Evolutionary conservation across 2,888 invertebrate species (phyloP).

Genomic region (Rambutsinella grinnellia): DNA sequence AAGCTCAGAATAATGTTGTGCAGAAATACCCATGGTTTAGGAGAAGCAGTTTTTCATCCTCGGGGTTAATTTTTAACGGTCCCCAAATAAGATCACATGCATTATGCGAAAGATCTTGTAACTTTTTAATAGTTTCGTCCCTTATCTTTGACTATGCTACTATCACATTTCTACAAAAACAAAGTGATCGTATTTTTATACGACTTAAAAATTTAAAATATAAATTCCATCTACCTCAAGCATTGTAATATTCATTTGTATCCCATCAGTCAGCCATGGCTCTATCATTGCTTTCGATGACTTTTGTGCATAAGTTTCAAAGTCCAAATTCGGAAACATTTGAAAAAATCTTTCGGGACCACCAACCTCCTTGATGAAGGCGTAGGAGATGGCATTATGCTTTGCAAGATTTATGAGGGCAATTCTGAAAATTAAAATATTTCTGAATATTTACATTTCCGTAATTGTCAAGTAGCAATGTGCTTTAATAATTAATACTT

Average conservation of each 20-base stretch:
- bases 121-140: neutral
- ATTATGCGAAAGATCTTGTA: too few species aligned
- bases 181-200: too few species aligned
- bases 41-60: neutral
- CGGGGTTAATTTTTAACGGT: too few species aligned
- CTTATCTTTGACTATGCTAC: slow-evolving; percentile 1
- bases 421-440: slow-evolving; percentile 17
- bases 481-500: too few species aligned
- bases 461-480: too few species aligned
- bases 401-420: slow-evolving; percentile 34
- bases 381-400: slow-evolving; percentile 35
- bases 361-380: slow-evolving; percentile 20
- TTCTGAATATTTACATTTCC: too few species aligned
- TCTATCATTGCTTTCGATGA: neutral
- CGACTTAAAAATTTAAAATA: neutral
- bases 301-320: slow-evolving; percentile 1
- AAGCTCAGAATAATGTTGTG: neutral
- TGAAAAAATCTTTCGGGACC: slow-evolving; percentile 27
- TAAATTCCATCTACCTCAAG: slow-evolving; percentile 44
- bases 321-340: slow-evolving; percentile 4
- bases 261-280: slow-evolving; percentile 6
- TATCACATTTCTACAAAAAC: too few species aligned
- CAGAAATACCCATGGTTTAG: slow-evolving; percentile 5
- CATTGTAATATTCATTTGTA: slow-evolving; percentile 21
- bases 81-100: too few species aligned